Conservation (phyloP, 2,113 vertebrate species). For the Micromys minutus region DNA sequence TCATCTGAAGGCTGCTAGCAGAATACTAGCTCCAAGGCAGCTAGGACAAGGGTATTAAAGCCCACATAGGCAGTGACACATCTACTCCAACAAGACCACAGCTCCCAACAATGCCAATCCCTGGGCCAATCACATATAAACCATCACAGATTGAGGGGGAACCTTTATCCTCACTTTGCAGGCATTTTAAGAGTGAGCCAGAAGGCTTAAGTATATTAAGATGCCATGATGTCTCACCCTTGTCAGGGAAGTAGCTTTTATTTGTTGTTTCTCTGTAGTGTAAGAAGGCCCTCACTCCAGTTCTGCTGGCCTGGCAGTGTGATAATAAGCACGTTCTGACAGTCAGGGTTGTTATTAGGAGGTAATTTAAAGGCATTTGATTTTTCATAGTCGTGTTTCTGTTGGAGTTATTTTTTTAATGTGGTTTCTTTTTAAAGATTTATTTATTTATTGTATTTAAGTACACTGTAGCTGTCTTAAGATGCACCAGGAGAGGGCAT, state of each 20-base stretch:
- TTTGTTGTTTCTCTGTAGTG: not conserved
- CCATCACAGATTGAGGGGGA: too few relatives aligned
- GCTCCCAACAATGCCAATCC: too few relatives aligned
- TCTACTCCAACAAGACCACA: too few relatives aligned
- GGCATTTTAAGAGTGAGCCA: not conserved
- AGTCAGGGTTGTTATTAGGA: conserved; percentile 24
- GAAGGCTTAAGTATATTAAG: not conserved
- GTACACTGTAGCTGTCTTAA: too few relatives aligned
- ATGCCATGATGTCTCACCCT: conserved; percentile 5
- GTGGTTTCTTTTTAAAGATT: conserved; percentile 1
- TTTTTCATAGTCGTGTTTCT: conserved; percentile 43
- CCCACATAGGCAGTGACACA: too few relatives aligned
- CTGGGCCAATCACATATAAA: too few relatives aligned
- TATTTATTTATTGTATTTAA: too few relatives aligned
- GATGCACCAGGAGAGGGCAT: too few relatives aligned
- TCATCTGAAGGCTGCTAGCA: too few relatives aligned
- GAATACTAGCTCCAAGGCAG: too few relatives aligned
- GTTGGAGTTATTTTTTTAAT: not conserved
- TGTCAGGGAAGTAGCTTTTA: not conserved
- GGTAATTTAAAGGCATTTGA: not conserved
- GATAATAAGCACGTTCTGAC: not conserved
- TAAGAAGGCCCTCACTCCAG: not conserved
- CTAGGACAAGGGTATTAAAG: too few relatives aligned
- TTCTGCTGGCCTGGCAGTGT: not conserved
- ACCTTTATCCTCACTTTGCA: conserved; percentile 20